Evolutionary conservation across 2,888 invertebrate species (phyloP), one percentile per base, ranked within the genome.

Genomic region (Eustalomyia histrio): DNA sequence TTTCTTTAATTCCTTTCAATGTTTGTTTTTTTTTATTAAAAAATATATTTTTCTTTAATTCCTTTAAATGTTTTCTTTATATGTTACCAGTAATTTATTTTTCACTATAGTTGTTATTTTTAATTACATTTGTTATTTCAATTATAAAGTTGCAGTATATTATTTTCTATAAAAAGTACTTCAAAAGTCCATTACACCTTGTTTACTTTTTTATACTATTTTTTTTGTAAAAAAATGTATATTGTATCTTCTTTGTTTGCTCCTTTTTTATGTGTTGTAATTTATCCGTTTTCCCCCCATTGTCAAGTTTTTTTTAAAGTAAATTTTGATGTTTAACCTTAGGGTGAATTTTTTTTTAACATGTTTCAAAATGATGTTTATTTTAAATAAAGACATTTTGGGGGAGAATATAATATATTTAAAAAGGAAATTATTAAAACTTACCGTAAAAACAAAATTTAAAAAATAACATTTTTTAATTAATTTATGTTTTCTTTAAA

Each of bases 221-320:
- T 29, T 29, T 7, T n/a, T n/a, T n/a, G n/a, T n/a, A n/a, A 29
- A 29, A 6, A 3, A 29, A 6, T 29, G 29, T 29, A 29, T 29
- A 29, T 29, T 47, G 14, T 47, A n/a, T 47, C 14, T 47, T 2
- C 3, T 12, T 47, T 47, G 1, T 14, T 47, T 60, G n/a, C n/a
- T n/a, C n/a, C 9, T 47, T 47, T 39, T 47, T 47, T 47, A 2
- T 47, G 39, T 16, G 35, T 9, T 58, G 29, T 9, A 39, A 18
- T 18, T 39, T 6, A 14, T 21, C 1, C 12, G 12, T 55, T 24
- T 55, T 21, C 18, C 55, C 29, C n/a, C 64, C 64, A 67, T 67
- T 55, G 55, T 43, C 24, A 67, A 67, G 67, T 43, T 67, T 43
- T 57, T 67, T 55, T n/a, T n/a, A n/a, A 67, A 67, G 67, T 67